Conservation (phyloP, 2,888 invertebrate species). For the Nomada fucata region DNA sequence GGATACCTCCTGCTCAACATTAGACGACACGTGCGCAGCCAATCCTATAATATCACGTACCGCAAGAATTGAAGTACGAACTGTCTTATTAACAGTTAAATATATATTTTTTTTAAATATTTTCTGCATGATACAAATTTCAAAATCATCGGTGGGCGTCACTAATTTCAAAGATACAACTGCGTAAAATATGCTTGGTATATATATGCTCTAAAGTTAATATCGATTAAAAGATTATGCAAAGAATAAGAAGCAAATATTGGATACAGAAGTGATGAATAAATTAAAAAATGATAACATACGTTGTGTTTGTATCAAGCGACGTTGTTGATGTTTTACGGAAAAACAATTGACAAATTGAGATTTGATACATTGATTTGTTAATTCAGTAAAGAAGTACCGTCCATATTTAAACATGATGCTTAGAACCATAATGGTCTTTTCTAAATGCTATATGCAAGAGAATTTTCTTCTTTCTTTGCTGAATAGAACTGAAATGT, state of each 20-base stretch:
- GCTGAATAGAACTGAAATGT: too few relatives aligned
- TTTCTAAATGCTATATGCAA: too few relatives aligned
- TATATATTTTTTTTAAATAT: too few relatives aligned
- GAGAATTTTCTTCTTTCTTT: too few relatives aligned
- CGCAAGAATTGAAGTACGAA: too few relatives aligned
- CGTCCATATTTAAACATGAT: constrained; percentile 14
- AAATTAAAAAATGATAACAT: constrained; percentile 28
- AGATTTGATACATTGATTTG: constrained; percentile 6
- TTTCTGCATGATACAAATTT: too few relatives aligned
- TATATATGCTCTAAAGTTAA: neutral
- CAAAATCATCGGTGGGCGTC: too few relatives aligned
- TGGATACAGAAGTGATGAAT: neutral
- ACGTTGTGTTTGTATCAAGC: constrained; percentile 24
- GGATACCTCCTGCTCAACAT: too few relatives aligned
- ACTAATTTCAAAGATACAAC: too few relatives aligned
- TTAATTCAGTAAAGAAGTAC: neutral
- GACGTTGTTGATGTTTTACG: constrained; percentile 22
- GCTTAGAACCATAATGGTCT: neutral
- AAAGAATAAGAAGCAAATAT: neutral
- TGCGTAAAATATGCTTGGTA: neutral
- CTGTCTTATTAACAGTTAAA: too few relatives aligned
- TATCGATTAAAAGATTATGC: neutral
- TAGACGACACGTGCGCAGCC: too few relatives aligned
- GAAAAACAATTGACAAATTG: constrained; percentile 37
- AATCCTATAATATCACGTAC: too few relatives aligned